Evolutionary conservation across 2,113 vertebrate genomes (phyloP).

Genomic region (Tachysurus vachellii): DNA sequence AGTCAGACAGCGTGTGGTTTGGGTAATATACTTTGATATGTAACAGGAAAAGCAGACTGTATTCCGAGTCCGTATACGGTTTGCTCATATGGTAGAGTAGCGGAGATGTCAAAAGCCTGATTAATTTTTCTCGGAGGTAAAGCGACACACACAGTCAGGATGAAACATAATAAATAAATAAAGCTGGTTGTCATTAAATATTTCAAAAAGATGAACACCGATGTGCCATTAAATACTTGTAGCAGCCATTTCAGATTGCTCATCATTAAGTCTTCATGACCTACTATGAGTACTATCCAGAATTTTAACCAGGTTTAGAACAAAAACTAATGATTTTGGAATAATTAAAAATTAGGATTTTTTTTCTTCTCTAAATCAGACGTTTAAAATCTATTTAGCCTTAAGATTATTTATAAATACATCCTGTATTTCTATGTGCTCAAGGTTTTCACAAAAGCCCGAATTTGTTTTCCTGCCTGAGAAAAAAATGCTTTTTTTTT

Average conservation of each 20-base stretch:
- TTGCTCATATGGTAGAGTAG: neutral
- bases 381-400: neutral
- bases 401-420: neutral
- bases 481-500: slow-evolving; percentile 21
- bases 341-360: neutral
- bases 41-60: neutral
- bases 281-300: neutral
- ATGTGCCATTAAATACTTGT: neutral
- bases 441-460: neutral
- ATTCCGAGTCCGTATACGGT: neutral
- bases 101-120: neutral
- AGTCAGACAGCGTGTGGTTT: neutral
- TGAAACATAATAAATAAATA: neutral
- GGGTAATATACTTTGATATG: neutral
- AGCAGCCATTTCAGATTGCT: neutral
- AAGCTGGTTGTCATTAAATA: slow-evolving; percentile 3
- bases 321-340: neutral
- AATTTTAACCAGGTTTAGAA: neutral
- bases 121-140: neutral
- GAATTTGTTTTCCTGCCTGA: slow-evolving; percentile 17
- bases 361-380: neutral
- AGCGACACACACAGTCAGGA: slow-evolving; percentile 3
- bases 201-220: neutral
- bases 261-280: neutral
- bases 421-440: neutral